These are phyloP conservation scores for Centropus unirufus DNA, from an alignment of 2,113 vertebrate species.

Conservation along the genomic window DNA sequence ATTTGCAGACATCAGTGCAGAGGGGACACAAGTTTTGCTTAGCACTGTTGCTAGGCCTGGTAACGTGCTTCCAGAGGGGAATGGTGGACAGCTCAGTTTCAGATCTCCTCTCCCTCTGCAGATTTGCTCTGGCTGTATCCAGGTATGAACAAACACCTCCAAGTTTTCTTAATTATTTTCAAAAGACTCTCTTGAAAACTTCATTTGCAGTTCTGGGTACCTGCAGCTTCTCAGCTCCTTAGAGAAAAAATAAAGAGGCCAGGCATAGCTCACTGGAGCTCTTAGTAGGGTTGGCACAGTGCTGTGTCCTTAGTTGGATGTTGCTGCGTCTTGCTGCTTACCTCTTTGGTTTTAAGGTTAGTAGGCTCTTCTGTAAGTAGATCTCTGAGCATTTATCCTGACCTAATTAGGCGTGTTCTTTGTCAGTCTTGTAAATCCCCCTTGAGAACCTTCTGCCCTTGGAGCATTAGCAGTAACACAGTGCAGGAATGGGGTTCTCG, in stretches of 20 bases:
- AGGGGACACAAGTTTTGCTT: background rate
- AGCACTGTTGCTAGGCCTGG: background rate
- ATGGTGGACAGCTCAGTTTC: background rate
- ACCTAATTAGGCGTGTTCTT: background rate
- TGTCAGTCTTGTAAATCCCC: background rate
- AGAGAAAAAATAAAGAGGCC: background rate
- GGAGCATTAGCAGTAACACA: rapidly evolving
- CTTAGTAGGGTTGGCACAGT: background rate
- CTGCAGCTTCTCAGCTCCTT: background rate
- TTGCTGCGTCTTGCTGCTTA: background rate
- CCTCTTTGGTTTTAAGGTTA: conserved; percentile 5
- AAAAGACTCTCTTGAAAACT: background rate
- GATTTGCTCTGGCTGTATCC: background rate
- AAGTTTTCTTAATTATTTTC: background rate
- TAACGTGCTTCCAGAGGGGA: background rate
- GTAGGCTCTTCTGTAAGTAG: conserved; percentile 25
- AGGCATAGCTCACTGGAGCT: background rate
- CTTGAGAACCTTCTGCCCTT: rapidly evolving
- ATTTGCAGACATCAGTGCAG: background rate
- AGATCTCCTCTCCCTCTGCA: background rate
- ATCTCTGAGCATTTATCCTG: conserved; percentile 12
- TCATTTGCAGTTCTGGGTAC: background rate
- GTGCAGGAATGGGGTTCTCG: background rate
- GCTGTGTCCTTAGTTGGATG: background rate
- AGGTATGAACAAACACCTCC: background rate